phyloP scores from a whole-genome alignment of 1,140 invertebrate species.

The Aphidius gifuensis region DNA sequence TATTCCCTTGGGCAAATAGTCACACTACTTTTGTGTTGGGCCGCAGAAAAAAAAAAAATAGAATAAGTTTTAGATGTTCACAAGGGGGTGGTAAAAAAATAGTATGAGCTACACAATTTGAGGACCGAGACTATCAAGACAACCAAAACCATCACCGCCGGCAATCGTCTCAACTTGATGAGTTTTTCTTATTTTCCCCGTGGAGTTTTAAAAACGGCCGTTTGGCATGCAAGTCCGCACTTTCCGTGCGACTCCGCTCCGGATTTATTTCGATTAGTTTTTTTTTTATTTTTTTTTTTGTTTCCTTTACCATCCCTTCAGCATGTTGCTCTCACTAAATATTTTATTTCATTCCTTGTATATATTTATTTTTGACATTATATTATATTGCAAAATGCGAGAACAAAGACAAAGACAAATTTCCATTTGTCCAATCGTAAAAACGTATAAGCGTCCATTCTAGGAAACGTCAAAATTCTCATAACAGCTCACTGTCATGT shows the following conservation, averaged over 20 bases:
- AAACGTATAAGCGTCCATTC: slow-evolving; percentile 8
- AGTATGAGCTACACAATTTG: slow-evolving; percentile 28
- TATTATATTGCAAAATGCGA: no score
- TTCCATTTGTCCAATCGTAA: no score
- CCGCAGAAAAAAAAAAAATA: no score
- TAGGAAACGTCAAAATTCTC: slow-evolving; percentile 1
- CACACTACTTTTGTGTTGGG: no score
- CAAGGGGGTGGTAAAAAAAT: neutral
- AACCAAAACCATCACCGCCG: slow-evolving; percentile 19
- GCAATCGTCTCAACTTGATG: slow-evolving; percentile 45
- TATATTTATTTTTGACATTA: no score
- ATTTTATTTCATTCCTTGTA: neutral
- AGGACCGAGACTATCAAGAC: slow-evolving; percentile 20
- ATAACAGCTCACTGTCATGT: slow-evolving; percentile 11
- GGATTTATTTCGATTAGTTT: slow-evolving; percentile 44
- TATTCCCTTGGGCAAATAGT: no score
- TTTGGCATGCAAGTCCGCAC: slow-evolving; percentile 40
- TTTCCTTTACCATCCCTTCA: slow-evolving; percentile 10
- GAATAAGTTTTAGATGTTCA: no score
- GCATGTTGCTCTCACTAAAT: neutral
- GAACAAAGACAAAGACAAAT: no score
- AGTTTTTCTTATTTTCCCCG: slow-evolving; percentile 47
- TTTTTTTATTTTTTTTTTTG: slow-evolving; percentile 11
- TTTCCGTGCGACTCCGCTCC: slow-evolving; percentile 20
- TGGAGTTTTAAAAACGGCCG: slow-evolving; percentile 46